Conservation (phyloP, 2,113 vertebrate species). For the Sarotherodon lohbergeri region DNA sequence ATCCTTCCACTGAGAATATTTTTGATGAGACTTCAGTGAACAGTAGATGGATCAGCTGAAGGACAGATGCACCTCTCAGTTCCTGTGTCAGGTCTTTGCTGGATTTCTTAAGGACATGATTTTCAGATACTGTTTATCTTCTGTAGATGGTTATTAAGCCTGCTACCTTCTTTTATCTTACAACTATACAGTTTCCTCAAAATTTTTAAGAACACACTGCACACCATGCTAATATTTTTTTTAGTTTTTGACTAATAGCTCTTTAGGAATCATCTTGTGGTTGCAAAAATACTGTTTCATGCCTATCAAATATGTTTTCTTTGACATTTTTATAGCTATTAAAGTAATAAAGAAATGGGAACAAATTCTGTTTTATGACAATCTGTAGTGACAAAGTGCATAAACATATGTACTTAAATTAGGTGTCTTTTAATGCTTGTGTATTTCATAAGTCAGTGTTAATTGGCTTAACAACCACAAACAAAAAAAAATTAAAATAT, state of each 20-base stretch:
- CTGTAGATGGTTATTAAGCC: background rate
- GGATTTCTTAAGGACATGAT: background rate
- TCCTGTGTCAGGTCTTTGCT: background rate
- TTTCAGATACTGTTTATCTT: background rate
- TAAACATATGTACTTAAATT: background rate
- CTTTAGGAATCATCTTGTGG: background rate
- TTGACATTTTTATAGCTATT: background rate
- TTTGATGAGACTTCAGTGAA: background rate
- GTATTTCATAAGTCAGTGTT: background rate
- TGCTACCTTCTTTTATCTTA: background rate
- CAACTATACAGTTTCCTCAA: background rate
- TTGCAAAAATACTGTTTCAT: background rate
- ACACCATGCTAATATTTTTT: background rate
- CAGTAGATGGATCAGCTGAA: background rate
- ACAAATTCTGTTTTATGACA: background rate
- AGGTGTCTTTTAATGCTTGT: background rate
- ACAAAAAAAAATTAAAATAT: background rate
- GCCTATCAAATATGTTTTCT: background rate
- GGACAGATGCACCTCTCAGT: background rate
- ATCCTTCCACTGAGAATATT: background rate
- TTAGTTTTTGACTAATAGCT: background rate
- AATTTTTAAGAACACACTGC: background rate
- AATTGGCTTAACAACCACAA: background rate
- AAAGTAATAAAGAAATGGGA: background rate
- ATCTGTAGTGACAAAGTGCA: background rate